phyloP scores from a whole-genome alignment of 2,113 vertebrate species.

The Rhinolophus sinicus region DNA sequence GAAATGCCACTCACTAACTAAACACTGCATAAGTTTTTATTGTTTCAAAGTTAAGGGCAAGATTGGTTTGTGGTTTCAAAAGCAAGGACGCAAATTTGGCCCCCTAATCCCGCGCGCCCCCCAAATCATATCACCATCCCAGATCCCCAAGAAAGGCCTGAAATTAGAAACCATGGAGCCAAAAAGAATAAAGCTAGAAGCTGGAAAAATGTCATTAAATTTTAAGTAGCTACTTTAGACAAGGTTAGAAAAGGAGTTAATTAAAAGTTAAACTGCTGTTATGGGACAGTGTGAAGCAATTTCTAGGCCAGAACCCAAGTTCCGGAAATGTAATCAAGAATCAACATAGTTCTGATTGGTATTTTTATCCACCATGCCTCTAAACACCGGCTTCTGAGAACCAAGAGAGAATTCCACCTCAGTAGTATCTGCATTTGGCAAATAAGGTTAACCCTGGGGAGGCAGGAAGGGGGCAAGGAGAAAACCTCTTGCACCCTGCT shows the following conservation, averaged over 20 bases:
- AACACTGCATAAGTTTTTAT: not conserved
- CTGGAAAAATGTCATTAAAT: not conserved
- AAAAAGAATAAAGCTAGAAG: not conserved
- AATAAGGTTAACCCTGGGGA: too few relatives aligned
- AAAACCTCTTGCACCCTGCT: not conserved
- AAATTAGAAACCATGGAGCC: not conserved
- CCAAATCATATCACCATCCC: not conserved
- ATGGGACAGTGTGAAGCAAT: not conserved
- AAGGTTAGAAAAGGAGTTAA: not conserved
- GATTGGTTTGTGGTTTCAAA: conserved; percentile 16
- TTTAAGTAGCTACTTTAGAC: not conserved
- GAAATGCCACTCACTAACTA: not conserved
- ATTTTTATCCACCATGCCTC: not conserved
- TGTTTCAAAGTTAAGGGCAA: conserved; percentile 21
- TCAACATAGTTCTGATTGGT: not conserved
- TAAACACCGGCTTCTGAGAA: not conserved
- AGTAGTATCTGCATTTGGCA: not conserved
- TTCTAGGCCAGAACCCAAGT: conserved; percentile 16
- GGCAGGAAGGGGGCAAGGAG: not conserved
- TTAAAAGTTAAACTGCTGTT: conserved; percentile 20
- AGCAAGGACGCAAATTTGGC: not conserved
- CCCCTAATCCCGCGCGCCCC: too few relatives aligned
- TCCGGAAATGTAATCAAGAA: not conserved
- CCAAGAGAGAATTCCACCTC: not conserved
- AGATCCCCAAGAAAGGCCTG: not conserved